A percentile compares a stretch with the other conserved stretches of the same genome.
Evolutionary conservation across 2,888 invertebrate genomes (phyloP).

Genomic region (Rapana venosa): DNA sequence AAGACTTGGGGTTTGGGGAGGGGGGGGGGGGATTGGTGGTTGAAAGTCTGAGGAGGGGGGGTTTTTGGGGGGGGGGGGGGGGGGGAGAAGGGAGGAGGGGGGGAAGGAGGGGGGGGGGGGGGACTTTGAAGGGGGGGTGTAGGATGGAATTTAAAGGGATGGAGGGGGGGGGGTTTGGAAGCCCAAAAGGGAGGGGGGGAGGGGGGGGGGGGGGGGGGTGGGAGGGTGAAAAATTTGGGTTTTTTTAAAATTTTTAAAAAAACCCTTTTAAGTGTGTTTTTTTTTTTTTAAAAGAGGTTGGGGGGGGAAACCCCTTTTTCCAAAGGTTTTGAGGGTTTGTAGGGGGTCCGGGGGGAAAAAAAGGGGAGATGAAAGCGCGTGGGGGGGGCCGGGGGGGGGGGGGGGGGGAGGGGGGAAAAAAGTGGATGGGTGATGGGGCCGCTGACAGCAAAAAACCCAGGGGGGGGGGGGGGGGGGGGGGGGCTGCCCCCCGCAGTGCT

Average conservation of each 20-base stretch:
- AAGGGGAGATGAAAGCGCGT: not conserved
- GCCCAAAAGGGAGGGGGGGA: too few species aligned
- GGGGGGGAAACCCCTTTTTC: too few species aligned
- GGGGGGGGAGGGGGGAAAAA: constrained; percentile 2
- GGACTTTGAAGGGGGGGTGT: too few species aligned
- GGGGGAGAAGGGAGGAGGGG: not conserved
- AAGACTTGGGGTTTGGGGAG: not conserved
- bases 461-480: too few species aligned
- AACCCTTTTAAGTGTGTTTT: not conserved
- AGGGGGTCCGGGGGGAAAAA: not conserved
- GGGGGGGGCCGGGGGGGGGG: not conserved
- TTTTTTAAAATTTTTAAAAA: too few species aligned
- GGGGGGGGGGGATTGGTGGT: not conserved
- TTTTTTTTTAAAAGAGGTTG: not conserved
- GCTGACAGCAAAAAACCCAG: constrained; percentile 27
- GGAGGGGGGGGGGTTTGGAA: too few species aligned
- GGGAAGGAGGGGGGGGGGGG: too few species aligned
- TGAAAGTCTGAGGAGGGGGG: not conserved
- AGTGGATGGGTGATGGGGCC: constrained; percentile 37
- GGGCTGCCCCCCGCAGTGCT: constrained; percentile 33
- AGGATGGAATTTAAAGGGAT: too few species aligned
- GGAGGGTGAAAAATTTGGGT: too few species aligned
- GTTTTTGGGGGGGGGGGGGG: not conserved
- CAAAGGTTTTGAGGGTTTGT: too few species aligned
- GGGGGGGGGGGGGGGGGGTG: too few species aligned